Conservation (phyloP, 2,888 invertebrate species). For the Mythimna pallens region DNA sequence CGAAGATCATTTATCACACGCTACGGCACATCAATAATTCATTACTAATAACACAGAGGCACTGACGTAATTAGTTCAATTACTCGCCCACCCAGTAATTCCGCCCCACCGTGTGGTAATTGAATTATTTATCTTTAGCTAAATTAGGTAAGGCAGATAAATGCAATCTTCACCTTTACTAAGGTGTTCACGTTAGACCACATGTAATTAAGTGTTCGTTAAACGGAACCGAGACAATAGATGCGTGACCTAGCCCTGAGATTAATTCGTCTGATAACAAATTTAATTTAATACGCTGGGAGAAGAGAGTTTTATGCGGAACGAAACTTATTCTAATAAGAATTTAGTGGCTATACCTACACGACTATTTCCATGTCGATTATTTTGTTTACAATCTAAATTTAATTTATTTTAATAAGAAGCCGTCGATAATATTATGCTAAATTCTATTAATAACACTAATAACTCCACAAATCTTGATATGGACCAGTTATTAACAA, state of each 20-base stretch:
- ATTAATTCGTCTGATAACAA: constrained; percentile 67
- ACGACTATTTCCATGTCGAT: constrained; percentile 13
- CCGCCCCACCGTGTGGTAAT: constrained; percentile 77
- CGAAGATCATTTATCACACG: constrained; percentile 81
- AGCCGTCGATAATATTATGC: not conserved
- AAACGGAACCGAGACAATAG: constrained; percentile 82
- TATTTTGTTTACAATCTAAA: constrained; percentile 1
- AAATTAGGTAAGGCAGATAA: constrained; percentile 74
- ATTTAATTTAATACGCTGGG: constrained; percentile 67
- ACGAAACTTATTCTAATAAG: constrained; percentile 49
- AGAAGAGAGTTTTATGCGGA: constrained; percentile 58
- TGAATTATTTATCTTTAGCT: constrained; percentile 85
- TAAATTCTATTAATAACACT: not conserved
- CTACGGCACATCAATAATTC: constrained; percentile 87
- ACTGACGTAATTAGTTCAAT: constrained; percentile 89
- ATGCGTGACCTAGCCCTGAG: constrained; percentile 72
- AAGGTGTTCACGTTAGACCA: constrained; percentile 76
- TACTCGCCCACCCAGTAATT: constrained; percentile 86
- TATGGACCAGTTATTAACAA: constrained; percentile 38
- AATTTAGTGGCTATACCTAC: constrained; percentile 11
- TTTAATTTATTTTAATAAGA: not conserved
- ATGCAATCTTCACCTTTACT: constrained; percentile 81
- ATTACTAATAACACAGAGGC: constrained; percentile 85
- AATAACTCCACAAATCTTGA: not conserved
- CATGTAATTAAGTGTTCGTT: constrained; percentile 81